A percentile compares a stretch with the other conserved stretches of the same genome.
Evolutionary conservation across 2,797 vertebrate species (phyloP).

Genomic region (Chelmon rostratus): DNA sequence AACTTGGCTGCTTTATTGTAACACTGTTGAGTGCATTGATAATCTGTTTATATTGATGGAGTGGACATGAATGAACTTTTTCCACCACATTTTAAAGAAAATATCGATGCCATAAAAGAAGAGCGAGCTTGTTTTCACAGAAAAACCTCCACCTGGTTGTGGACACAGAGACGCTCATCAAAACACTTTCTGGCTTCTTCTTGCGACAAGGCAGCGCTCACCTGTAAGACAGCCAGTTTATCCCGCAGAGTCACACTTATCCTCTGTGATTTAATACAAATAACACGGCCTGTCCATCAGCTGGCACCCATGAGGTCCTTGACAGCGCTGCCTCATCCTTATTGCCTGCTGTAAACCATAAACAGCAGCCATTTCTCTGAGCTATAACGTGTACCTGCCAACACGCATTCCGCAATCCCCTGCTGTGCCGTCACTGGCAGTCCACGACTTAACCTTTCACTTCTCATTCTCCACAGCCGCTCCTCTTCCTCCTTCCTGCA

Average conservation of each 20-base stretch:
- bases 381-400: constrained; percentile 65
- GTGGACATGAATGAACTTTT: neutral
- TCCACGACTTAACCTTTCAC: constrained; percentile 63
- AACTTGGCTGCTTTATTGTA: neutral
- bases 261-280: constrained; percentile 59
- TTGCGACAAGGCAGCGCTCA: neutral
- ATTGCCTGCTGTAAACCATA: constrained; percentile 60
- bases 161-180: constrained; percentile 1
- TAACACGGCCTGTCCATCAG: constrained; percentile 56
- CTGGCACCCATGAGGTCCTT: constrained; percentile 18
- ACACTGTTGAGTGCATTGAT: neutral
- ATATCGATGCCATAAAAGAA: neutral
- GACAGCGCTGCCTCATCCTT: constrained; percentile 33
- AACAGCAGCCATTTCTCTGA: constrained; percentile 52
- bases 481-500: constrained; percentile 26
- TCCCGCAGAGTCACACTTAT: constrained; percentile 37
- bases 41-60: neutral
- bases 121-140: neutral
- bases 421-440: constrained; percentile 32
- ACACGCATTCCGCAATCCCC: constrained; percentile 16
- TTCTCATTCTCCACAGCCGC: constrained; percentile 45
- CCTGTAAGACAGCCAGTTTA: constrained; percentile 25
- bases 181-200: constrained; percentile 26
- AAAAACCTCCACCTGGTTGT: neutral
- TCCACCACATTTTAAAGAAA: neutral